phyloP scores from a whole-genome alignment of 2,888 invertebrate genomes.

The Rotaria macrura region DNA sequence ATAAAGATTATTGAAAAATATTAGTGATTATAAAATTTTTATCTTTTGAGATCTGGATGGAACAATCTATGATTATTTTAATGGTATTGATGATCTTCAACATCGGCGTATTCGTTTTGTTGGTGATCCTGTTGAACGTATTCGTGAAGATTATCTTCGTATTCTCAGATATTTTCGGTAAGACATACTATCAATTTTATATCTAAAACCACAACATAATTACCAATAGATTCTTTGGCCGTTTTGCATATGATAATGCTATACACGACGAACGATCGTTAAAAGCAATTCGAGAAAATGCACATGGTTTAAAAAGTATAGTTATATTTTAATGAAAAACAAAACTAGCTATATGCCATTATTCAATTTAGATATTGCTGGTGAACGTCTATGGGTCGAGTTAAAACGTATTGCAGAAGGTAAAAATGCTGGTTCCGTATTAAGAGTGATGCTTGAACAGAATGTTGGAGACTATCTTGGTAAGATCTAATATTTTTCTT shows the following conservation, averaged over 20 bases:
- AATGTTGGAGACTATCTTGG: conserved; percentile 25
- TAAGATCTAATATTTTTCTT: not conserved
- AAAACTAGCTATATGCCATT: too few relatives aligned
- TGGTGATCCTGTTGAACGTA: conserved; percentile 70
- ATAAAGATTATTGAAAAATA: too few relatives aligned
- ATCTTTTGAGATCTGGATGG: conserved; percentile 28
- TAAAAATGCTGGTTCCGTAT: conserved; percentile 19
- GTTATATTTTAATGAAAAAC: not conserved
- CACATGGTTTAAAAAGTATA: conserved; percentile 15
- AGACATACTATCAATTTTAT: not conserved
- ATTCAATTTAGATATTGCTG: conserved; percentile 18
- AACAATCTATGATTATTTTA: conserved; percentile 79
- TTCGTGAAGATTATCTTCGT: conserved; percentile 86
- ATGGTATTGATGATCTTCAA: conserved; percentile 77
- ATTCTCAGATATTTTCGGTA: conserved; percentile 65
- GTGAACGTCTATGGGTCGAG: conserved; percentile 33
- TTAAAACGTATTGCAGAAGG: conserved; percentile 25
- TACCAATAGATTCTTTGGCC: conserved; percentile 10
- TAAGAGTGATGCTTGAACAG: conserved; percentile 21
- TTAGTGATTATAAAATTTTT: not conserved
- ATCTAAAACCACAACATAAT: too few relatives aligned
- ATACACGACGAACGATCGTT: conserved; percentile 22
- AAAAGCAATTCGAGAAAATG: conserved; percentile 27
- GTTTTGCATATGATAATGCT: not conserved
- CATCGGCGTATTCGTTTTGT: conserved; percentile 75